phyloP scores from a whole-genome alignment of 2,113 vertebrate species.

The Seriola dumerili region DNA sequence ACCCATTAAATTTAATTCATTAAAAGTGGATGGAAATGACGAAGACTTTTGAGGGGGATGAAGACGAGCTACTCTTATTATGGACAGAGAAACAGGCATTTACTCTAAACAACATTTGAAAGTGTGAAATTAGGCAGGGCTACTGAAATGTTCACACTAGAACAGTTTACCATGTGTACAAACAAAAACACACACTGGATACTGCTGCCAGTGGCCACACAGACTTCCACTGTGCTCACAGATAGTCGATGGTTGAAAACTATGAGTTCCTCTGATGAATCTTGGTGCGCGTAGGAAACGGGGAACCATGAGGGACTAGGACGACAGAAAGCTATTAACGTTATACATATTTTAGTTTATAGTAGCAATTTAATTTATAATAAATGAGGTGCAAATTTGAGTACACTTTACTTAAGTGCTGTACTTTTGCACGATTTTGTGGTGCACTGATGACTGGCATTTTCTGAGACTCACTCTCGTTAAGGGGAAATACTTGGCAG shows the following conservation, averaged over 20 bases:
- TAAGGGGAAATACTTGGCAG: background rate
- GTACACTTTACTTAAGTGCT: background rate
- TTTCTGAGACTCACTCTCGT: background rate
- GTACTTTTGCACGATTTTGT: background rate
- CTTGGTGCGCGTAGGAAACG: background rate
- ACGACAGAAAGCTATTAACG: background rate
- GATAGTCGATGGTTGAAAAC: background rate
- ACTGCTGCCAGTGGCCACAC: constrained; percentile 17
- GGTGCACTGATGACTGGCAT: background rate
- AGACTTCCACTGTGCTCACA: constrained; percentile 10
- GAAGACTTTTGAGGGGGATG: constrained; percentile 7
- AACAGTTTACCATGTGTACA: constrained; percentile 59
- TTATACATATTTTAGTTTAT: constrained; percentile 11
- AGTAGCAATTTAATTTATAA: background rate
- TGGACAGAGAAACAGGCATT: background rate
- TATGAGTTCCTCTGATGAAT: constrained; percentile 10
- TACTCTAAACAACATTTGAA: constrained; percentile 36
- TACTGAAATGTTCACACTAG: constrained; percentile 48
- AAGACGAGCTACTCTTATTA: background rate
- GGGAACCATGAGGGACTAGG: background rate
- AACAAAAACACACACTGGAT: constrained; percentile 54
- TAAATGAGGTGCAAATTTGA: background rate
- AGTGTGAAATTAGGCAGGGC: constrained; percentile 53
- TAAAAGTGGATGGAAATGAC: background rate
- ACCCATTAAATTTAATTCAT: constrained; percentile 4